Conservation (phyloP, 2,888 invertebrate species). For the Liopterus haemorrhoidalis region DNA sequence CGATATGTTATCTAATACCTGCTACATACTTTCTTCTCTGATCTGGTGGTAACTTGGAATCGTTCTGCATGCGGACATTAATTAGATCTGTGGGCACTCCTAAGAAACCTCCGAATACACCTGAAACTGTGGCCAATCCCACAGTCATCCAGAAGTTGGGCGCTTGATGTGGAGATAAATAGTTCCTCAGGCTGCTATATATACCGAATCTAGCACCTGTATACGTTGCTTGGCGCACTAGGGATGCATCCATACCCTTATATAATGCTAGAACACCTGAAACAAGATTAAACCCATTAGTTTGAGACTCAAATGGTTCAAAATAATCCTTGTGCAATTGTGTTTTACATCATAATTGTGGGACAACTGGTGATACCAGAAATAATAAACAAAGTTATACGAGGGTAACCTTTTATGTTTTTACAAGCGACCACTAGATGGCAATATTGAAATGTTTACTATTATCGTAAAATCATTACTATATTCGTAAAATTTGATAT, state of each 20-base stretch:
- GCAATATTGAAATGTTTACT: no score
- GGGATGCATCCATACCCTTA: slow-evolving; percentile 91
- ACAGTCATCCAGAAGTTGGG: slow-evolving; percentile 54
- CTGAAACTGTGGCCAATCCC: slow-evolving; percentile 75
- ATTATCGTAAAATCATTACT: no score
- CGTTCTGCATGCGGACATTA: slow-evolving; percentile 99
- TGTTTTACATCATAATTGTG: no score
- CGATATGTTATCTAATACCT: no score
- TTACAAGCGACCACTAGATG: no score
- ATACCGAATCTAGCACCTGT: slow-evolving; percentile 75
- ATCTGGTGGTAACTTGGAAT: slow-evolving; percentile 81
- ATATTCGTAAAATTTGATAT: no score
- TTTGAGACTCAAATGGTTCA: no score
- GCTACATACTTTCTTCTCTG: slow-evolving; percentile 92
- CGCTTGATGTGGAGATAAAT: slow-evolving; percentile 44
- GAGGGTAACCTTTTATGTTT: no score
- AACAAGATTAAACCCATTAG: no score
- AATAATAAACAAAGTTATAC: no score
- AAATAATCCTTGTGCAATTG: no score
- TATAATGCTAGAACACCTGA: slow-evolving; percentile 82
- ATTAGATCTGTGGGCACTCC: slow-evolving; percentile 97
- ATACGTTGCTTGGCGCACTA: slow-evolving; percentile 89
- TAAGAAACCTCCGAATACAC: slow-evolving; percentile 84
- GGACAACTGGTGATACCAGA: no score
- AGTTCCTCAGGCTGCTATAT: slow-evolving; percentile 70